phyloP scores from a whole-genome alignment of 1,140 invertebrate species.

The Rhopalosiphum padi region DNA sequence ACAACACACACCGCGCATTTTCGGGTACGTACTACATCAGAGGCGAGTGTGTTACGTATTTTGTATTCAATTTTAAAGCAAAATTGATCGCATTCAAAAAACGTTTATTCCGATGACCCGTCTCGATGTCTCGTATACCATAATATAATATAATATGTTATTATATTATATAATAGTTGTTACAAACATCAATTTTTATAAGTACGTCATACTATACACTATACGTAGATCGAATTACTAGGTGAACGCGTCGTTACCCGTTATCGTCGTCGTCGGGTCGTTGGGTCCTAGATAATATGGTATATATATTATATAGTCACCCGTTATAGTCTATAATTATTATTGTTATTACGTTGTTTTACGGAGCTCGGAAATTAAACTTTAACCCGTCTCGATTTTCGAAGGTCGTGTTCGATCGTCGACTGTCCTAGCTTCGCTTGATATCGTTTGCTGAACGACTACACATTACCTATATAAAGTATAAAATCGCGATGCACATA shows the following conservation, averaged over 20 bases:
- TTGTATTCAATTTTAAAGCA: not conserved
- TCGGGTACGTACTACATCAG: not conserved
- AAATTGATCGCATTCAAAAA: not conserved
- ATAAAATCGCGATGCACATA: not conserved
- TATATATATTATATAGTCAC: not conserved
- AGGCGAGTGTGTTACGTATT: not conserved
- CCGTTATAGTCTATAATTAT: not conserved
- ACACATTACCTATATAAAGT: not conserved
- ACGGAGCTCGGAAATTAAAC: conserved; percentile 14
- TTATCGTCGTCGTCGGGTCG: conserved; percentile 2
- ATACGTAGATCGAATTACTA: not conserved
- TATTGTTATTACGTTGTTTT: not conserved
- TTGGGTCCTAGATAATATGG: not conserved
- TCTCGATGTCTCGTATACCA: not conserved
- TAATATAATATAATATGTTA: not conserved
- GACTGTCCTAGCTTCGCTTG: not conserved
- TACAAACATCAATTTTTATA: not conserved
- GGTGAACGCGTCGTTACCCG: not conserved
- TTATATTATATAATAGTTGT: not conserved
- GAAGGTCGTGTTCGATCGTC: not conserved
- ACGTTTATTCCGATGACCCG: not conserved
- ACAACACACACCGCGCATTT: not conserved
- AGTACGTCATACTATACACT: not conserved
- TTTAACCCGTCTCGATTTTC: not conserved
- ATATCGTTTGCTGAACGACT: not conserved